Percentiles rank a stretch among this genome's conserved stretches.
phyloP scores from a whole-genome alignment of 2,797 vertebrate species.

The Delichon dasypus region DNA sequence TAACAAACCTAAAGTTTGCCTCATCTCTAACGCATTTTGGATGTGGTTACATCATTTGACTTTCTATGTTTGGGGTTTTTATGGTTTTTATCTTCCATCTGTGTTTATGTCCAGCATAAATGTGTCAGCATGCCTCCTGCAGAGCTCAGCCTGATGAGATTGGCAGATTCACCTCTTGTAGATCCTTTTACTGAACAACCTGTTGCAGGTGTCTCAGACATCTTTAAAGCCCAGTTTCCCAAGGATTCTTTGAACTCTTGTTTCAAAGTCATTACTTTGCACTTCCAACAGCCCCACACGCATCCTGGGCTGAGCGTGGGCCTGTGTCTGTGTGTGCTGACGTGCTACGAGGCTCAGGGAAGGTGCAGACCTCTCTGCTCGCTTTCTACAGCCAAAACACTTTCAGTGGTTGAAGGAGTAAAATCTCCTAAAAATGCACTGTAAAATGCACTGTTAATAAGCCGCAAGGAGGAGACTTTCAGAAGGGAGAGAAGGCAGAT shows the following conservation, averaged over 20 bases:
- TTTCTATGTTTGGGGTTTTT: neutral
- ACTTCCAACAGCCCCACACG: neutral
- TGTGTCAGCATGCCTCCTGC: neutral
- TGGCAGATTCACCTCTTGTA: neutral
- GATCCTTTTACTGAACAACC: neutral
- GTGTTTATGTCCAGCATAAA: neutral
- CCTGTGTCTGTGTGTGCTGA: rapidly evolving
- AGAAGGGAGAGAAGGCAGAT: neutral
- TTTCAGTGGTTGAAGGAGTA: neutral
- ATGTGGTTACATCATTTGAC: neutral
- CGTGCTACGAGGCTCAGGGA: neutral
- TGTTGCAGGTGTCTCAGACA: neutral
- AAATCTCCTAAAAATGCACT: neutral
- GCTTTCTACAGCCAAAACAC: neutral
- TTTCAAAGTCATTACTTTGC: neutral
- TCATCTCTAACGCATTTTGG: neutral
- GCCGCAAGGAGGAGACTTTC: neutral
- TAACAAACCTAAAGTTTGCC: neutral
- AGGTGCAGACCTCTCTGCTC: neutral
- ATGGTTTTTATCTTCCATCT: neutral
- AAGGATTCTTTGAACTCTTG: neutral
- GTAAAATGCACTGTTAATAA: neutral
- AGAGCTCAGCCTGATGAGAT: neutral
- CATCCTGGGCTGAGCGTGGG: rapidly evolving
- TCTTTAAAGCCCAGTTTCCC: neutral